phyloP scores from a whole-genome alignment of 2,797 vertebrate species.

The Fistularia commersonii region DNA sequence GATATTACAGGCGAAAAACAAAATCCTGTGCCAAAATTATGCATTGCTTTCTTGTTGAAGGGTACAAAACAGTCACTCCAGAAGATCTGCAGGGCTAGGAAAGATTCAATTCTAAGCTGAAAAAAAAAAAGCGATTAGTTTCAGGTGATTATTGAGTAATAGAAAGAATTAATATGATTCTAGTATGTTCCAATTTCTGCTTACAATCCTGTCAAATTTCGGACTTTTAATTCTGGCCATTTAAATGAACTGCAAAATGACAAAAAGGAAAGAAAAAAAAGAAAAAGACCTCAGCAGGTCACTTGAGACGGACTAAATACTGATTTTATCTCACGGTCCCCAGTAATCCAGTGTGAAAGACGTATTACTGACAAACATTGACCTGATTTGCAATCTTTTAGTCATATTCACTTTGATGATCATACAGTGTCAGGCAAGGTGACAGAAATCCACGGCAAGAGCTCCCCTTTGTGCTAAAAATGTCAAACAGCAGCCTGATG shows the following conservation, averaged over 20 bases:
- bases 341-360: constrained; percentile 4
- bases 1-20: neutral
- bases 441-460: constrained; percentile 51
- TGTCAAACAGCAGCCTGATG: constrained; percentile 39
- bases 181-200: too few species aligned
- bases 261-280: too few species aligned
- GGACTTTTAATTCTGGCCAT: neutral
- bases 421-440: constrained; percentile 14
- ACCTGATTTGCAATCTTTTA: constrained; percentile 19
- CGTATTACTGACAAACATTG: constrained; percentile 11
- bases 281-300: neutral
- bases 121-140: too few species aligned
- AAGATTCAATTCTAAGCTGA: too few species aligned
- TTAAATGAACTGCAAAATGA: neutral
- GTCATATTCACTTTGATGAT: constrained; percentile 17
- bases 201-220: too few species aligned
- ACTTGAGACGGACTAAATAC: constrained; percentile 1
- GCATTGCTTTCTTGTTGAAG: too few species aligned
- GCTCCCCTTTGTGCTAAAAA: constrained; percentile 66
- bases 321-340: neutral
- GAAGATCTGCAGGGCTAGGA: too few species aligned
- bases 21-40: too few species aligned
- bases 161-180: too few species aligned
- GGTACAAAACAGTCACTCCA: too few species aligned
- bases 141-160: too few species aligned